These are phyloP conservation scores for Procapra przewalskii DNA, from an alignment of 2,113 vertebrate species.

Conservation along the genomic window DNA sequence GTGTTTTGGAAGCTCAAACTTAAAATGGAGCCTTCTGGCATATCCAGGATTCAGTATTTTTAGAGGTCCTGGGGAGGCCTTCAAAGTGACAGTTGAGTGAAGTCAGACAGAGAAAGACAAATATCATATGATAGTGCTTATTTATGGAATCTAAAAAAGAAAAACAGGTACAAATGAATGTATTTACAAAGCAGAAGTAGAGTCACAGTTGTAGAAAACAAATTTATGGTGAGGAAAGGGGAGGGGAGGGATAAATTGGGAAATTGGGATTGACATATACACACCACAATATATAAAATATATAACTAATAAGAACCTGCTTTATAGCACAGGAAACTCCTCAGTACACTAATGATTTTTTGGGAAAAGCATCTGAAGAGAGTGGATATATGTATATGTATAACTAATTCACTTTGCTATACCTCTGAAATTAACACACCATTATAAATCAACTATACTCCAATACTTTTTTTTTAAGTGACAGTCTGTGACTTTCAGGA, in stretches of 20 bases:
- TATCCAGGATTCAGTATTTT: not conserved
- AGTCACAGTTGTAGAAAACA: not conserved
- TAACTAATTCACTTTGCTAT: not conserved
- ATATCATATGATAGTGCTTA: not conserved
- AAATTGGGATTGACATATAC: not conserved
- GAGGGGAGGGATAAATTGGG: not conserved
- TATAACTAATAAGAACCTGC: not conserved
- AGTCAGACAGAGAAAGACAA: not conserved
- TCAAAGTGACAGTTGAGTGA: not conserved
- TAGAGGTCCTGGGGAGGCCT: not conserved
- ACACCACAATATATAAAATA: not conserved
- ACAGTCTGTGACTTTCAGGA: not conserved
- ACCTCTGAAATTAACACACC: not conserved
- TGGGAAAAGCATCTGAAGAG: not conserved
- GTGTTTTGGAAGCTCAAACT: conserved; percentile 13
- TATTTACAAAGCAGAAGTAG: not conserved
- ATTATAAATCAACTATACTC: not conserved
- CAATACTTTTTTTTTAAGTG: not conserved
- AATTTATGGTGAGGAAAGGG: not conserved
- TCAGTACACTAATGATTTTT: not conserved
- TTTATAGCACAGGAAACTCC: not conserved
- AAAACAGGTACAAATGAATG: not conserved
- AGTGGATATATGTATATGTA: not conserved
- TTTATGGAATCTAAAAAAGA: not conserved
- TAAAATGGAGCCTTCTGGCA: not conserved